These are phyloP conservation scores for Cosmia pyralina DNA, from an alignment of 2,888 invertebrate species.

Conservation along the genomic window DNA sequence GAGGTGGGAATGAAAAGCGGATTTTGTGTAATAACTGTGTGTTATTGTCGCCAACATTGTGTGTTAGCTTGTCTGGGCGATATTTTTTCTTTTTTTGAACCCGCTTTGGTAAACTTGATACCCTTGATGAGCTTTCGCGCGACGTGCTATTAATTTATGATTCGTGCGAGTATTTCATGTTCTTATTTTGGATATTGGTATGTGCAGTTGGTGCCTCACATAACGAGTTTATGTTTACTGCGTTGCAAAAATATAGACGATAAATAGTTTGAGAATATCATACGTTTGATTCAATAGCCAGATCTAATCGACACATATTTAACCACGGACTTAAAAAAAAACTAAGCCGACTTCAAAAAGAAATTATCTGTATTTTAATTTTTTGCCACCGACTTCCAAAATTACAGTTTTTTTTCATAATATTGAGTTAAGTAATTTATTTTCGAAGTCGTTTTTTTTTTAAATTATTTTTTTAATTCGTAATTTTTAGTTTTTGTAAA, in stretches of 20 bases:
- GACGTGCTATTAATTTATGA: conserved; percentile 44
- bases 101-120: conserved; percentile 61
- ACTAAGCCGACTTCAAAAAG: too few species aligned
- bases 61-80: conserved; percentile 73
- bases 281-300: not conserved
- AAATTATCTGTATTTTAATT: too few species aligned
- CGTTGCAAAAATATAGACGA: not conserved
- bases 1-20: conserved; percentile 84
- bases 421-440: too few species aligned
- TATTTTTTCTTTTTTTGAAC: conserved; percentile 61
- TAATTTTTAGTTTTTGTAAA: too few species aligned
- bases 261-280: not conserved
- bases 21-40: conserved; percentile 70
- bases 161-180: not conserved
- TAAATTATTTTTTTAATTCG: too few species aligned
- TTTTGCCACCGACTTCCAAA: too few species aligned
- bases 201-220: not conserved
- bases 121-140: conserved; percentile 50
- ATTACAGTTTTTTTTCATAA: too few species aligned
- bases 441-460: too few species aligned
- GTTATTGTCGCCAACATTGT: conserved; percentile 67
- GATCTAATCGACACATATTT: too few species aligned
- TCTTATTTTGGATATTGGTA: not conserved
- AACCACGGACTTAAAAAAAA: too few species aligned
- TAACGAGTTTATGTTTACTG: not conserved